Base-by-base conservation (phyloP, 2,888 invertebrate genomes). In the Zaprionus bogoriensis region DNA sequence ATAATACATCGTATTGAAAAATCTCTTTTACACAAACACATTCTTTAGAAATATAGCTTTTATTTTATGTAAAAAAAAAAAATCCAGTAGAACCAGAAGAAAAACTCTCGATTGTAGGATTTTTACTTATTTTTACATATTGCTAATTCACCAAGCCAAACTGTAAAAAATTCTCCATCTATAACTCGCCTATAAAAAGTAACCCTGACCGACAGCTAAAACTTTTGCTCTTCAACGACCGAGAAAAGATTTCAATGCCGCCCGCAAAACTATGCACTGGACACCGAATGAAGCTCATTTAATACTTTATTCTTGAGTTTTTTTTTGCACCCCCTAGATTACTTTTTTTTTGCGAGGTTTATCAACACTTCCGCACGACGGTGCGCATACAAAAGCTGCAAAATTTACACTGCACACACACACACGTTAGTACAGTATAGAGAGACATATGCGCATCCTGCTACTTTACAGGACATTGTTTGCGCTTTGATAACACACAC, bases 391-490 rank as follows among this genome's bases (percentile, higher is more conserved):
- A 85, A 78, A 84, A 73, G 64, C 78, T 69, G 72, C 72, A 74
- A 78, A 81, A 79, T 84, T 60, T 60, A 63, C 71, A 65, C 65
- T 60, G 59, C 64, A 73, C 61, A 70, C 48, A 65, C 41, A 50
- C 30, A 53, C 14, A 55, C 25, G 54, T 10, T 6, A 48, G 48
- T n/a, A 32, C 32, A n/a, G 58, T 25, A 41, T 46, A 50, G 48
- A 73, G 47, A 67, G 64, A 69, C 62, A 77, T 78, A 74, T 74
- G 79, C 78, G 66, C 81, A 84, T 79, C 82, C 80, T 81, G 83
- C 77, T 84, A 82, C 81, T 83, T 86, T 82, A 76, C 82, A 82
- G 86, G 84, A 82, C 82, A 83, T 86, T 82, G 82, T 82, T 86
- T 82, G 82, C 68, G 64, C 77, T 83, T 77, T 80, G 86, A 86